Evolutionary conservation across 2,113 vertebrate species (phyloP), one percentile per base, ranked within the genome.

Genomic region (Chloebia gouldiae): DNA sequence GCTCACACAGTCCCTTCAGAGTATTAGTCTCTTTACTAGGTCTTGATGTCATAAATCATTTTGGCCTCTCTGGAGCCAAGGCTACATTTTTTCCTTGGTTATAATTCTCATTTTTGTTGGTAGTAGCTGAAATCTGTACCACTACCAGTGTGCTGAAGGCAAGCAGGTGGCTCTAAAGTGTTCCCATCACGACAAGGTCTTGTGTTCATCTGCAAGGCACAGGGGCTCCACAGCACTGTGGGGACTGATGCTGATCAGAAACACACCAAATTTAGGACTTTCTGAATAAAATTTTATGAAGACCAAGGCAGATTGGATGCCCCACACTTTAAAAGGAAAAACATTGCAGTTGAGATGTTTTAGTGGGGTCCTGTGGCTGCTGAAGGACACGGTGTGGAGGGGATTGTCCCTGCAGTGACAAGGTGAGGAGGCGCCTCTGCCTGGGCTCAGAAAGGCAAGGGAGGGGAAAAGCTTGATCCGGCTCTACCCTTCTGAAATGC

Each of bases 1-100:
- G 87, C 81, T 92, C 73, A 20, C 45, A 7, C 47, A 50, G 64
- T 95, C 78, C 85, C n/a, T 65, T 56, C 50, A 54, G 94, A 40
- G 81, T 19, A 39, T 88, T 88, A 6, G 47, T 92, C 28, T 90
- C 86, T 44, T 91, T 40, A 39, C 76, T 64, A 45, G 70, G 37
- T 79, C 70, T 57, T 85, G 75, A 13, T 95, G 71, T 95, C 83
- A 95, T 86, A 91, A 93, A 96, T 97, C 75, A 92, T 84, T 88
- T 24, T 93, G 72, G 61, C 79, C 27, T 49, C 64, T 88, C n/a
- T 39, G 39, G 77, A 92, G 65, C 70, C 80, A 66, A 63, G 80
- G 50, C 54, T 84, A 30, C 39, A 1, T 50, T 76, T 95, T 70
- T 69, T 33, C 56, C 49, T 64, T 50, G 45, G 54, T 39, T 71